A percentile compares a stretch with the other conserved stretches of the same genome.
Evolutionary conservation across 1,140 invertebrate genomes (phyloP).

Genomic region (Elymnias hypermnestra): DNA sequence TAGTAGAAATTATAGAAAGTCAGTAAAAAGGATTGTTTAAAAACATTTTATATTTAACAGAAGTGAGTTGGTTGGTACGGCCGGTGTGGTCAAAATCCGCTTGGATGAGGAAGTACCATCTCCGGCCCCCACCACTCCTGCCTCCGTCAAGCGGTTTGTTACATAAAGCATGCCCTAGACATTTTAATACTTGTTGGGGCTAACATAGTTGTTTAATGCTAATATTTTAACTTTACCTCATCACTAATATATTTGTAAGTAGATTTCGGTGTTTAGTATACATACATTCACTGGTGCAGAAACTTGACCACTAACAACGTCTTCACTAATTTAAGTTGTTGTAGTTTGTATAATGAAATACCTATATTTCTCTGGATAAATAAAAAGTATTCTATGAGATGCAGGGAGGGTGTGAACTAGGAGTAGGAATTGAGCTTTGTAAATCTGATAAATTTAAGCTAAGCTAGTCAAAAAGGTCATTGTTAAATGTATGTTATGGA

Average conservation of each 20-base stretch:
- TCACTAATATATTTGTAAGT: constrained; percentile 1
- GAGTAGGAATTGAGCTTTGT: too few species aligned
- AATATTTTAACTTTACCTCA: constrained; percentile 1
- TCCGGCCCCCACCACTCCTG: constrained; percentile 68
- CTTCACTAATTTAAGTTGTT: too few species aligned
- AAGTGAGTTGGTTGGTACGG: constrained; percentile 74
- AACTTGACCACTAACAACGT: too few species aligned
- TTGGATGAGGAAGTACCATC: constrained; percentile 71
- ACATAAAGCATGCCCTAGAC: constrained; percentile 45
- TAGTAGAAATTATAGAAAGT: too few species aligned
- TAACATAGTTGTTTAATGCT: constrained; percentile 33
- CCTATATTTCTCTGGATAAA: too few species aligned
- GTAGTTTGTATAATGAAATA: too few species aligned
- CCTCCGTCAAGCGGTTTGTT: constrained; percentile 74
- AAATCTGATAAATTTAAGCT: too few species aligned
- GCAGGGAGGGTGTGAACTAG: too few species aligned
- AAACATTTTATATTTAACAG: constrained; percentile 61
- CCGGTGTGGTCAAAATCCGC: constrained; percentile 73
- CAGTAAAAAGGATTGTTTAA: constrained; percentile 4
- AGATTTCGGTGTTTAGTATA: not conserved
- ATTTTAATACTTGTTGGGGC: constrained; percentile 32
- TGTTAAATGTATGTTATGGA: too few species aligned
- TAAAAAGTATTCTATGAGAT: too few species aligned
- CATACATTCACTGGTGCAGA: too few species aligned
- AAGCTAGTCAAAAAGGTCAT: too few species aligned